These are phyloP conservation scores for Sebastes goodei DNA, from an alignment of 2,797 vertebrate genomes.

Conservation along the genomic window DNA sequence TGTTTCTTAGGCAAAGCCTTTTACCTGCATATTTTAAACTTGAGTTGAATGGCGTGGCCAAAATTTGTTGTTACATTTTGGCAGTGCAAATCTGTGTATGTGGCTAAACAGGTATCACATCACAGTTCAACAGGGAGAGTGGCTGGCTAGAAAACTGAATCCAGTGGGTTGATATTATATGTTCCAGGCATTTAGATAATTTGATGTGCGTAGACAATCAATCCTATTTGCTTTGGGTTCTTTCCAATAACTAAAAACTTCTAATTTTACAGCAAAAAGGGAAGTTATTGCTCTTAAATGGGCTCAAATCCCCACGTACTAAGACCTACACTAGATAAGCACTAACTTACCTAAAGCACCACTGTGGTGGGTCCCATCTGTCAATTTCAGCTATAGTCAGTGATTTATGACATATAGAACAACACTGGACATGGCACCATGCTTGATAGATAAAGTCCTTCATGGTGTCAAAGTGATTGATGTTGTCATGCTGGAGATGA, in stretches of 20 bases:
- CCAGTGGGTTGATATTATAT: background rate
- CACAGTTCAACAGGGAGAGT: background rate
- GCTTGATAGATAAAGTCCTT: slow-evolving; percentile 46
- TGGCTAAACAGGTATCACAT: background rate
- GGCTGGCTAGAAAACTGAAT: background rate
- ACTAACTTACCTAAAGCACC: background rate
- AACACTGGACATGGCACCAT: slow-evolving; percentile 11
- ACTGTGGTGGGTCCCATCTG: slow-evolving; percentile 19
- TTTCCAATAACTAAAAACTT: background rate
- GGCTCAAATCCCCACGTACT: background rate
- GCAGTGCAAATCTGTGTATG: background rate
- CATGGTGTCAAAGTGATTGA: slow-evolving; percentile 58
- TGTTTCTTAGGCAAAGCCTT: background rate
- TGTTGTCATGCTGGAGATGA: slow-evolving; percentile 35
- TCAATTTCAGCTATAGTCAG: slow-evolving; percentile 32
- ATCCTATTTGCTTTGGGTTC: background rate
- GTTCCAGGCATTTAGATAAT: background rate
- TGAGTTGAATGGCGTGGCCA: background rate
- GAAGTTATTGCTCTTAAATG: background rate
- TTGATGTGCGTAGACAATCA: background rate
- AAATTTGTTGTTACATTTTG: background rate
- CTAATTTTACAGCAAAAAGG: background rate
- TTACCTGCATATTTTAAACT: background rate
- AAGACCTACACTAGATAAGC: background rate
- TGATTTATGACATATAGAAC: slow-evolving; percentile 39